Evolutionary conservation across 1,140 invertebrate species (phyloP), one percentile per base, ranked within the genome.

Genomic region (Bombus polaris): DNA sequence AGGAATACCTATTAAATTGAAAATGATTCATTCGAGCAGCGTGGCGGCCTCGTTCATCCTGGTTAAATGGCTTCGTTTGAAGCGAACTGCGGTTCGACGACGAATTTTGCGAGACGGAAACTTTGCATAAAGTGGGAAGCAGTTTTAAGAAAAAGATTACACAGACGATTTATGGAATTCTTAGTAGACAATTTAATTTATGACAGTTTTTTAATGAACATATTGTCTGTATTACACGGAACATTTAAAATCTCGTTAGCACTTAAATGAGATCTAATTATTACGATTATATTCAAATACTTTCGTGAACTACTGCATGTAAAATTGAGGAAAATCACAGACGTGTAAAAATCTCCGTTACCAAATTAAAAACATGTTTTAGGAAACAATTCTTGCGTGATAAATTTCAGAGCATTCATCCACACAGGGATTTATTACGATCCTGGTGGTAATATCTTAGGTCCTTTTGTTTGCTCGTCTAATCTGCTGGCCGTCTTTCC

Each of bases 1-100:
- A 88, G 79, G 75, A 59, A 62, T 68, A 81, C 70, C 62, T 71
- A n/a, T 47, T 79, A 79, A 79, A 79, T 84, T 84, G 74, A 84
- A 78, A 71, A 71, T 78, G 66, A 78, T 78, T 83, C 82, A 83
- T 70, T 13, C 3, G 44, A 2, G 0, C 13, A 10, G 9, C 9
- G 62, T 12, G 28, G 57, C 28, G 37, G 9, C 37, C 25, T 62
- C 75, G 75, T 77, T 77, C 75, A 28, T 62, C 9, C n/a, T 28
- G 6, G 78, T 72, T 73, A 65, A 44, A 82, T 28, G 42, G 32
- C 5, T 32, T 28, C 80, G 68, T 73, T 73, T 81, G 68, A 73
- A 22, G 44, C 66, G 66, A 5, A 18, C 13, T n/a, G 37, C 47
- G 8, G n/a, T 71, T 81, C 71, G 37, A 39, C 68, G 37, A 39